Evolutionary conservation across 92 coral and sea anemone genomes (phyloP).

Genomic region (Hydrozoanthus gracilis): DNA sequence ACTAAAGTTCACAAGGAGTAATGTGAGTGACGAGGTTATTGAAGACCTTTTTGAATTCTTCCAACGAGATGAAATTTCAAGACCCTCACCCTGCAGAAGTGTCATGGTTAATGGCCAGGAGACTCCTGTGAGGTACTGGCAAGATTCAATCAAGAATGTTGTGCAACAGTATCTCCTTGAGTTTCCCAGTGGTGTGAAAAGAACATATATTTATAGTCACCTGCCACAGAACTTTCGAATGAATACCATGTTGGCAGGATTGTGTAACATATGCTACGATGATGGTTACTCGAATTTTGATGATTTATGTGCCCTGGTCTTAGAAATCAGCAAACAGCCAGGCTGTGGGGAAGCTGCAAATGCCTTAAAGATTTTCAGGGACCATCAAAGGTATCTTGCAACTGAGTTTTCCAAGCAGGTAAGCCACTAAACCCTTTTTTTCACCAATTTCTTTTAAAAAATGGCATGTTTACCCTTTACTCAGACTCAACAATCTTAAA

Average conservation of each 20-base stretch:
- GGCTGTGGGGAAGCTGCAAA: slow-evolving; percentile 8
- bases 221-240: slow-evolving; percentile 28
- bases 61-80: background rate
- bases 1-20: no score
- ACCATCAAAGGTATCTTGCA: slow-evolving; percentile 34
- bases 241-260: slow-evolving; percentile 31
- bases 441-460: background rate
- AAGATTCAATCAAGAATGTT: slow-evolving; percentile 14
- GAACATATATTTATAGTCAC: slow-evolving; percentile 23
- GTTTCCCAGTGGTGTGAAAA: slow-evolving; percentile 11
- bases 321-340: slow-evolving; percentile 23
- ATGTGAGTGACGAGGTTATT: no score
- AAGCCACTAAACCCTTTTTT: background rate
- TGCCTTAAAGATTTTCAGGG: slow-evolving; percentile 13
- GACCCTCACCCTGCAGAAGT: slow-evolving; percentile 14
- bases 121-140: slow-evolving; percentile 29
- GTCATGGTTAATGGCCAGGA: slow-evolving; percentile 6
- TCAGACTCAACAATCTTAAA: background rate
- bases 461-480: background rate
- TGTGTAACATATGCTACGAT: slow-evolving; percentile 15
- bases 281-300: slow-evolving; percentile 16
- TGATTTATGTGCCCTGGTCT: slow-evolving; percentile 10
- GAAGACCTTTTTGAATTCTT: no score
- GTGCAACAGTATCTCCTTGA: slow-evolving; percentile 20
- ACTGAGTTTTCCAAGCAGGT: slow-evolving; percentile 32